phyloP scores from a whole-genome alignment of 2,797 vertebrate species.

The Poeciliopsis paucimaculata region DNA sequence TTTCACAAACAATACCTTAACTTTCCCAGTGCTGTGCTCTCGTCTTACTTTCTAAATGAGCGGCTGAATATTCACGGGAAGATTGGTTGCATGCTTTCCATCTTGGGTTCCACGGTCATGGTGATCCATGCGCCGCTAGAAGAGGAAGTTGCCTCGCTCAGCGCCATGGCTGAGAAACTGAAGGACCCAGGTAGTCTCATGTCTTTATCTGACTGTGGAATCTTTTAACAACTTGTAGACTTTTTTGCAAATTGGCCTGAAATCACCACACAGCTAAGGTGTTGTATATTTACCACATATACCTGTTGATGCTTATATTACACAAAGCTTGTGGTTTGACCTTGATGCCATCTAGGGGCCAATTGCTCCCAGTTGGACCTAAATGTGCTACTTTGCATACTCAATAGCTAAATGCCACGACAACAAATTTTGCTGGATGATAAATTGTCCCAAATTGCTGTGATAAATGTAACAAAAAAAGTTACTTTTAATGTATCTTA shows the following conservation, averaged over 20 bases:
- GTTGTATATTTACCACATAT: not conserved
- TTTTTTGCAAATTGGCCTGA: not conserved
- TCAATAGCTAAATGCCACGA: not conserved
- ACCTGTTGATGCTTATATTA: not conserved
- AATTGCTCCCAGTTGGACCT: not conserved
- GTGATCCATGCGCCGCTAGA: conserved; percentile 88
- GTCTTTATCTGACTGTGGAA: not conserved
- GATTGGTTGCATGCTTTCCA: conserved; percentile 85
- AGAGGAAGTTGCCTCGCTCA: conserved; percentile 85
- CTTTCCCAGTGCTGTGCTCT: conserved; percentile 83
- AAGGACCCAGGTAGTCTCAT: conserved; percentile 83
- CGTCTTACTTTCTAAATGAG: conserved; percentile 88
- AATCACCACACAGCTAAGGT: not conserved
- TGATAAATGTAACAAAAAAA: too few relatives aligned
- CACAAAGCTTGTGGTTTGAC: not conserved
- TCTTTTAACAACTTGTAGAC: not conserved
- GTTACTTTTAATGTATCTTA: too few relatives aligned
- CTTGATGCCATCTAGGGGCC: not conserved
- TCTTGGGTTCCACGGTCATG: conserved; percentile 88
- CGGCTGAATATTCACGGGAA: conserved; percentile 86
- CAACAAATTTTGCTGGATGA: too few relatives aligned
- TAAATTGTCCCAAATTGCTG: too few relatives aligned
- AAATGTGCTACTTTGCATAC: not conserved
- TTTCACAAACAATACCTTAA: not conserved
- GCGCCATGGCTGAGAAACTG: conserved; percentile 86